Conservation (phyloP, 2,888 invertebrate species). For the Sturmia bella region DNA sequence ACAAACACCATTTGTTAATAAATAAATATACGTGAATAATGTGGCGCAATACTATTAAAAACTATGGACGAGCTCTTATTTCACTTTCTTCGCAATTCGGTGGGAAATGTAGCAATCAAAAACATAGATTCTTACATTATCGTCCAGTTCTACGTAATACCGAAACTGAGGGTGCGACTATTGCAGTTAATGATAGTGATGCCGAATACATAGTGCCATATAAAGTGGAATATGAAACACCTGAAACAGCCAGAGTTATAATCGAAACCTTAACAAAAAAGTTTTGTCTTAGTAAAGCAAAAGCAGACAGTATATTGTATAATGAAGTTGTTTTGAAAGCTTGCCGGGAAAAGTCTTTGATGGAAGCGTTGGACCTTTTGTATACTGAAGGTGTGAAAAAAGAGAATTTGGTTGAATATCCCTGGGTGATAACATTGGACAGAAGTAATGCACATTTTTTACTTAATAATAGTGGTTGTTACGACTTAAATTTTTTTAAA, state of each 20-base stretch:
- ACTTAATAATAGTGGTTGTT: background rate
- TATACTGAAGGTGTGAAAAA: slow-evolving; percentile 75
- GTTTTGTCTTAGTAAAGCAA: slow-evolving; percentile 72
- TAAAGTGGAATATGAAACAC: slow-evolving; percentile 72
- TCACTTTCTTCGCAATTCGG: background rate
- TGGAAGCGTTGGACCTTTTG: slow-evolving; percentile 73
- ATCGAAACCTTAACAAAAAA: slow-evolving; percentile 72
- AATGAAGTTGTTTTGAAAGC: slow-evolving; percentile 75
- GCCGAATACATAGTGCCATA: slow-evolving; percentile 77
- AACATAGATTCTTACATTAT: slow-evolving; percentile 2
- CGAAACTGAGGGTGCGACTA: background rate
- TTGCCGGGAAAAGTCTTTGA: slow-evolving; percentile 72
- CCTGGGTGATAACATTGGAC: slow-evolving; percentile 78
- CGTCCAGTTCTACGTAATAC: slow-evolving; percentile 18
- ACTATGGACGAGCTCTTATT: slow-evolving; percentile 13
- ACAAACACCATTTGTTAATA: background rate
- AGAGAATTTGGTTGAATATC: slow-evolving; percentile 77
- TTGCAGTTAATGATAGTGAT: slow-evolving; percentile 73
- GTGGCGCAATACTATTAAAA: slow-evolving; percentile 50
- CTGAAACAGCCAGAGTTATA: slow-evolving; percentile 60
- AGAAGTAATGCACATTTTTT: slow-evolving; percentile 72
- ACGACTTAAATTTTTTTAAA: background rate
- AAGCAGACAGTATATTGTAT: slow-evolving; percentile 73
- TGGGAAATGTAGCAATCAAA: background rate
- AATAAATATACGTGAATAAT: slow-evolving; percentile 33